Percentiles rank a stretch among this genome's conserved stretches.
Evolutionary conservation across 2,797 vertebrate genomes (phyloP).

Genomic region (Gambelia wislizenii): DNA sequence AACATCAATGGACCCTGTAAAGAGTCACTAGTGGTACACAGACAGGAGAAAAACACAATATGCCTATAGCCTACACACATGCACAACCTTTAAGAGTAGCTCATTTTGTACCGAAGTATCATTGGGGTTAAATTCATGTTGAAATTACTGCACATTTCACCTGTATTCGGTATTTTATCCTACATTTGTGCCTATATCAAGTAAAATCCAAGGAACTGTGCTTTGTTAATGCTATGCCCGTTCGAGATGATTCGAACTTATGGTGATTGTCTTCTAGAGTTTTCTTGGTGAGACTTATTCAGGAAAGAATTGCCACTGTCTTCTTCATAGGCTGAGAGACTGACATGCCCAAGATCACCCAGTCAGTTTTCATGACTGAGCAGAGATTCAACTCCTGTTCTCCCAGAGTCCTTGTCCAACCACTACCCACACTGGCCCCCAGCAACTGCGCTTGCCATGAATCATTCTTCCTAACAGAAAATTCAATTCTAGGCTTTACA

Average conservation of each 20-base stretch:
- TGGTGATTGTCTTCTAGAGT: too few species aligned
- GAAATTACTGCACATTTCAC: too few species aligned
- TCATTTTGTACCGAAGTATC: neutral
- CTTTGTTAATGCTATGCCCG: too few species aligned
- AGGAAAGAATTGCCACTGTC: neutral
- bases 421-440: too few species aligned
- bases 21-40: neutral
- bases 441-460: neutral
- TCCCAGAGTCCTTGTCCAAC: too few species aligned
- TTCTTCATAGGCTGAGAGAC: neutral
- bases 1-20: too few species aligned
- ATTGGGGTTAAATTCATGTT: neutral
- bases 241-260: too few species aligned
- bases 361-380: too few species aligned
- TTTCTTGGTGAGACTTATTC: too few species aligned
- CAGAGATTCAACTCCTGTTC: too few species aligned
- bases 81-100: neutral
- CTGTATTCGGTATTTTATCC: accelerated
- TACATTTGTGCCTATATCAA: neutral
- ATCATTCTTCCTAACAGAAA: neutral
- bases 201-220: too few species aligned
- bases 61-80: constrained; percentile 5
- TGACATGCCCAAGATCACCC: too few species aligned
- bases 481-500: neutral
- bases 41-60: neutral